Evolutionary conservation across 2,113 vertebrate genomes (phyloP), one percentile per base, ranked within the genome.

Genomic region (Enhydra lutris): DNA sequence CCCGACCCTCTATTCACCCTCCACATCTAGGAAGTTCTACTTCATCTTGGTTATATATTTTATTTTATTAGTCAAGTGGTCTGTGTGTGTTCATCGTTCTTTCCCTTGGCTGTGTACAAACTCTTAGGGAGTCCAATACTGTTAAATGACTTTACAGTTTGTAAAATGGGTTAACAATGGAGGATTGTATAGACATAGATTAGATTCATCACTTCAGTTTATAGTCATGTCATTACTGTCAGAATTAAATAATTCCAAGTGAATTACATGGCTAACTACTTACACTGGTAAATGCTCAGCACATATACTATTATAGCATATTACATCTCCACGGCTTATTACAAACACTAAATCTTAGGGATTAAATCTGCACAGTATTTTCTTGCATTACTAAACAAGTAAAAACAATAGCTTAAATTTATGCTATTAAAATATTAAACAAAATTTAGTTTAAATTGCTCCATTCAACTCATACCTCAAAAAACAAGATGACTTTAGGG

Each of bases 401-500:
- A 76, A 92, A 96, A 73, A 82, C 47, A 89, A 63, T 4, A 87
- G 18, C 29, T 86, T 74, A 87, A 0, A 71, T 29, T 59, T 89
- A 9, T 63, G 65, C 11, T 47, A 82, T 61, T 95, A 78, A 85
- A 94, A 47, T 69, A 61, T 52, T 47, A 79, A 96, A 20, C 82
- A 95, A 76, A 96, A 55, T 87, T 81, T 83, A 90, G 39, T 90
- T 88, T 91, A 31, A 96, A 94, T 52, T 74, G 1, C 0, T 88
- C 82, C 71, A 96, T 93, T 97, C 42, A 97, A 91, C 69, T 71
- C 98, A 98, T 98, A 99, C 99, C 99, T 99, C 99, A 98, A 99
- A 99, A 97, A 99, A 99, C 45, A 99, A 98, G 26, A 99, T 98
- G 86, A 99, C 99, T 89, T 90, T 99, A 93, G 99, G 99, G 80